Evolutionary conservation across 2,888 invertebrate genomes (phyloP).

Genomic region (Philereme vetulata): DNA sequence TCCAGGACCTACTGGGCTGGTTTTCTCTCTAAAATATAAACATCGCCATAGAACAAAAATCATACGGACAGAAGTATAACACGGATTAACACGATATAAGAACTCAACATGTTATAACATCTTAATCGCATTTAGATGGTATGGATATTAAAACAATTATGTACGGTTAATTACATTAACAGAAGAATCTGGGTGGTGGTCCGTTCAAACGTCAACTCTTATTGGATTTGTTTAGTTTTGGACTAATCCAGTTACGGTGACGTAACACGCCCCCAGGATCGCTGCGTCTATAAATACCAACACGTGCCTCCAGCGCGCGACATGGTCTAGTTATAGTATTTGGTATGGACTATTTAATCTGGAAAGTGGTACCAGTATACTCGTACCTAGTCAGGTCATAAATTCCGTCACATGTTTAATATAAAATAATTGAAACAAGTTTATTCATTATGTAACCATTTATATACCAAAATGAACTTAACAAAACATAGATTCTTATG

Average conservation of each 20-base stretch:
- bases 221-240: slow-evolving; percentile 49
- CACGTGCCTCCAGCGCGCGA: slow-evolving; percentile 65
- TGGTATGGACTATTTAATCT: slow-evolving; percentile 21
- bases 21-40: too few relatives aligned
- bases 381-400: too few relatives aligned
- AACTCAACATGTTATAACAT: too few relatives aligned
- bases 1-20: too few relatives aligned
- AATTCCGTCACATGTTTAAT: too few relatives aligned
- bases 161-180: slow-evolving; percentile 33
- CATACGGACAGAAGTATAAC: too few relatives aligned
- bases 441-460: too few relatives aligned
- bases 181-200: slow-evolving; percentile 29
- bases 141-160: slow-evolving; percentile 34
- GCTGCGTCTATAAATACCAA: slow-evolving; percentile 69
- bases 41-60: too few relatives aligned
- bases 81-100: too few relatives aligned
- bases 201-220: slow-evolving; percentile 23
- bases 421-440: too few relatives aligned
- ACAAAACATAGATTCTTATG: too few relatives aligned
- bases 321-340: slow-evolving; percentile 51
- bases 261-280: slow-evolving; percentile 69
- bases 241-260: slow-evolving; percentile 60
- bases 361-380: slow-evolving; percentile 13
- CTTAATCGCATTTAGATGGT: slow-evolving; percentile 20
- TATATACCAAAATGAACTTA: too few relatives aligned